A percentile compares a stretch with the other conserved stretches of the same genome.
phyloP scores from a whole-genome alignment of 1,140 invertebrate species.

The Pinna nobilis region DNA sequence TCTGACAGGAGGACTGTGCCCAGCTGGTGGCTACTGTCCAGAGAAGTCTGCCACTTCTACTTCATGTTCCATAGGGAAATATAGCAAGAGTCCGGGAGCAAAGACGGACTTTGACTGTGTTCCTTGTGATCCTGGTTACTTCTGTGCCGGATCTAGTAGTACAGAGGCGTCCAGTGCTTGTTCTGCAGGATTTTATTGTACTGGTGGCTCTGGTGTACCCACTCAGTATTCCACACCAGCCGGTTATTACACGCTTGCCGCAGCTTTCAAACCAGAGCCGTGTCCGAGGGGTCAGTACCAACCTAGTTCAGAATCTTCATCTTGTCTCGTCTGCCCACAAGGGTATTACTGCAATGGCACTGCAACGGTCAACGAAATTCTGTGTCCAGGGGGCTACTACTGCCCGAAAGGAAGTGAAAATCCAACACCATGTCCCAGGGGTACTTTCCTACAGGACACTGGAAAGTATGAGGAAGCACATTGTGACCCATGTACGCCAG shows the following conservation, averaged over 20 bases:
- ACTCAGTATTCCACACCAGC: constrained; percentile 63
- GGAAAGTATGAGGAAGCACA: constrained; percentile 61
- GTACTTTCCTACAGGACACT: constrained; percentile 58
- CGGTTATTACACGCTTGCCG: constrained; percentile 65
- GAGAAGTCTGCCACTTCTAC: constrained; percentile 62
- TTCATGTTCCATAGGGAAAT: constrained; percentile 66
- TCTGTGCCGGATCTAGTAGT: constrained; percentile 70
- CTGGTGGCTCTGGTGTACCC: constrained; percentile 65
- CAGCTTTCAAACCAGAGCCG: constrained; percentile 67
- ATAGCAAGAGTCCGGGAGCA: constrained; percentile 68
- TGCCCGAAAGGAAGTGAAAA: constrained; percentile 66
- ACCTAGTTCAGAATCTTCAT: constrained; percentile 48
- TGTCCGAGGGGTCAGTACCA: constrained; percentile 67
- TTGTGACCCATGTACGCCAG: constrained; percentile 64
- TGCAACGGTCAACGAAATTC: constrained; percentile 55
- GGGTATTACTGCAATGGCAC: constrained; percentile 71
- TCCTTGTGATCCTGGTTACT: constrained; percentile 70
- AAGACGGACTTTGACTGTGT: constrained; percentile 70
- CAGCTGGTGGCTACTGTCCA: constrained; percentile 70
- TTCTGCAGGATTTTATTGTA: constrained; percentile 70
- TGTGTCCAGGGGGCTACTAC: constrained; percentile 68
- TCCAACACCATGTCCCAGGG: constrained; percentile 67
- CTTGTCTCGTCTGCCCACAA: constrained; percentile 67
- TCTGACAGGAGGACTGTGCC: constrained; percentile 70
- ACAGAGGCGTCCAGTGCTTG: constrained; percentile 63